Conservation (phyloP, 2,888 invertebrate genomes). For the Cryptops parisi region DNA sequence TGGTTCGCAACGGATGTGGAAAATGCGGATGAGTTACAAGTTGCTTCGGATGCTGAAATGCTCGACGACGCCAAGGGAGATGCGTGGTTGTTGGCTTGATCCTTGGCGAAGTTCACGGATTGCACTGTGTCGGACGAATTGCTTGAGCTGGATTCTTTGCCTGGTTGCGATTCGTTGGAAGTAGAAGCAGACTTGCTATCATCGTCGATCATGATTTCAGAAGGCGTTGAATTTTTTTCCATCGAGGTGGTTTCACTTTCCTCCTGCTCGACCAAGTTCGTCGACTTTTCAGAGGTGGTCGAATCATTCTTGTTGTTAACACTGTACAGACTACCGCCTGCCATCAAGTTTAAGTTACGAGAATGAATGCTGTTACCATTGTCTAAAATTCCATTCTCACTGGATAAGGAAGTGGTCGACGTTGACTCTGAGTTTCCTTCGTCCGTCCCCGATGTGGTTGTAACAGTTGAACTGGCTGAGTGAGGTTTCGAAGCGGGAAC, state of each 20-base stretch:
- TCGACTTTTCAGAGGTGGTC: no score
- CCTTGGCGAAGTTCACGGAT: neutral
- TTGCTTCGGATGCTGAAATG: neutral
- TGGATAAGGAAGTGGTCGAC: neutral
- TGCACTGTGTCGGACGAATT: neutral
- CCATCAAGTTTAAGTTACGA: conserved; percentile 3
- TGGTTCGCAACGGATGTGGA: no score
- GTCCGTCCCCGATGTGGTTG: neutral
- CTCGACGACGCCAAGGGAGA: neutral
- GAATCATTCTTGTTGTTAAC: no score
- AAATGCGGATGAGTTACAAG: no score
- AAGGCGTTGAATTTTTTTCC: no score
- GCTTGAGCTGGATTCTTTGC: no score
- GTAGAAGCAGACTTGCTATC: no score
- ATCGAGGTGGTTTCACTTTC: no score
- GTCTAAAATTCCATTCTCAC: neutral
- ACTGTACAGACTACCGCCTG: conserved; percentile 8
- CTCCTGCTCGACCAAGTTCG: no score
- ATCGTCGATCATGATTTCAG: no score
- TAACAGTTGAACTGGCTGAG: no score
- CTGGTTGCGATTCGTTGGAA: no score
- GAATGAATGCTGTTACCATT: neutral
- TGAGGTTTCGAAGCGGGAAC: neutral
- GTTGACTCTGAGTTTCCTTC: neutral
- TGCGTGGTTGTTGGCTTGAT: neutral